Percentiles rank a stretch among this genome's conserved stretches.
These are phyloP conservation scores for Emys orbicularis DNA, from an alignment of 2,797 vertebrate species.

Conservation along the genomic window DNA sequence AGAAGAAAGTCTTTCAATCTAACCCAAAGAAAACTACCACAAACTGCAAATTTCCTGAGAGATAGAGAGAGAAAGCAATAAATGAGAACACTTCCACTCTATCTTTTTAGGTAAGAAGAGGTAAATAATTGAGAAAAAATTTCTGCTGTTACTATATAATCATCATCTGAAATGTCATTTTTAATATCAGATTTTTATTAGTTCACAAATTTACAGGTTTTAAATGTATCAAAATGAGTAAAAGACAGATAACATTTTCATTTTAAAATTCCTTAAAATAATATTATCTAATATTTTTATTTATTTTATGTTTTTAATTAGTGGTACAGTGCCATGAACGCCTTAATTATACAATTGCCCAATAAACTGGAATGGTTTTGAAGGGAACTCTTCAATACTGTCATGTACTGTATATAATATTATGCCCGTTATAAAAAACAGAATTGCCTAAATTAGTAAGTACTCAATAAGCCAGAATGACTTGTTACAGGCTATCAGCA, in stretches of 20 bases:
- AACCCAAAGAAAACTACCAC: not conserved
- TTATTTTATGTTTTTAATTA: not conserved
- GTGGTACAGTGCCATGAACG: not conserved
- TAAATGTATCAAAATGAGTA: not conserved
- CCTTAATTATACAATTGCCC: not conserved
- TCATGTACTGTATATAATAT: not conserved
- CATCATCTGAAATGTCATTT: not conserved
- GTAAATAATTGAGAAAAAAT: not conserved
- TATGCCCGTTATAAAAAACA: not conserved
- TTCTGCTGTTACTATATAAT: not conserved
- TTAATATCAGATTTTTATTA: not conserved
- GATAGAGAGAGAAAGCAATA: not conserved
- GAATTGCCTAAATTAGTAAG: not conserved
- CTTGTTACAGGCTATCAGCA: not conserved
- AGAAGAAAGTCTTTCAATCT: not conserved
- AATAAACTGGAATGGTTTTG: not conserved
- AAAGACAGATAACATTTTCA: not conserved
- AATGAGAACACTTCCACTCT: fast-evolving
- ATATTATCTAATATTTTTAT: not conserved
- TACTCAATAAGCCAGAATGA: not conserved
- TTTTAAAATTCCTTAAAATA: not conserved
- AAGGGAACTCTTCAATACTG: not conserved
- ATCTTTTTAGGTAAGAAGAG: not conserved
- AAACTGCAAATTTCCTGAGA: not conserved
- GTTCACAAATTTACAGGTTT: not conserved